Conservation (phyloP, 2,888 invertebrate species). For the Coecobrya sp. region DNA sequence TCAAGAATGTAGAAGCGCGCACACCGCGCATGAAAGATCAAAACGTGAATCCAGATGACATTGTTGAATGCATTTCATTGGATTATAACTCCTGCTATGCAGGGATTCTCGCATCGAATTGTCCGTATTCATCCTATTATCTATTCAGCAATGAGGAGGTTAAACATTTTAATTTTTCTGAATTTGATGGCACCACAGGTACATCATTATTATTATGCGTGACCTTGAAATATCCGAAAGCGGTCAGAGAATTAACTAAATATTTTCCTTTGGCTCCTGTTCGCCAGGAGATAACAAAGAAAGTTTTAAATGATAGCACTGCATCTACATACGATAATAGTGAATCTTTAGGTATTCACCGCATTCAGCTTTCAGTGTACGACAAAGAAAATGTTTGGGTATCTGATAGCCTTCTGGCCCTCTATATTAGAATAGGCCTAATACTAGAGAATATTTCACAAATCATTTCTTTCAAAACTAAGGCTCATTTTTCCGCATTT, state of each 20-base stretch:
- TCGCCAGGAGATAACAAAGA: too few relatives aligned
- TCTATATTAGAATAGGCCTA: too few relatives aligned
- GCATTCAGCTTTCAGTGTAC: too few relatives aligned
- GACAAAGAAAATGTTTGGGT: too few relatives aligned
- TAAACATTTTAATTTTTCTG: neutral
- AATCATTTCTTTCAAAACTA: too few relatives aligned
- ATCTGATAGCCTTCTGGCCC: too few relatives aligned
- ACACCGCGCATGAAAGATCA: neutral
- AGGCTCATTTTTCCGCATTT: too few relatives aligned
- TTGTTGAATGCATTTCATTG: neutral
- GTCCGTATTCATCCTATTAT: neutral
- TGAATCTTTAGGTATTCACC: too few relatives aligned
- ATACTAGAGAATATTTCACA: too few relatives aligned
- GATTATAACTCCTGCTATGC: neutral
- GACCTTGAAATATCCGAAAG: neutral
- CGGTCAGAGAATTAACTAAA: neutral
- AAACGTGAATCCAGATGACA: neutral
- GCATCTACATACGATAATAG: too few relatives aligned
- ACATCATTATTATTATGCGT: neutral
- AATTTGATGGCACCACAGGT: neutral
- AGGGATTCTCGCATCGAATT: neutral
- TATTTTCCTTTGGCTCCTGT: neutral
- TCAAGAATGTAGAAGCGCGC: neutral
- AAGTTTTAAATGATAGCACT: too few relatives aligned
- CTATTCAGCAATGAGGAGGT: neutral